Percentiles rank a stretch among this genome's conserved stretches.
phyloP scores from a whole-genome alignment of 2,888 invertebrate genomes.

The Neoascia interrupta region DNA sequence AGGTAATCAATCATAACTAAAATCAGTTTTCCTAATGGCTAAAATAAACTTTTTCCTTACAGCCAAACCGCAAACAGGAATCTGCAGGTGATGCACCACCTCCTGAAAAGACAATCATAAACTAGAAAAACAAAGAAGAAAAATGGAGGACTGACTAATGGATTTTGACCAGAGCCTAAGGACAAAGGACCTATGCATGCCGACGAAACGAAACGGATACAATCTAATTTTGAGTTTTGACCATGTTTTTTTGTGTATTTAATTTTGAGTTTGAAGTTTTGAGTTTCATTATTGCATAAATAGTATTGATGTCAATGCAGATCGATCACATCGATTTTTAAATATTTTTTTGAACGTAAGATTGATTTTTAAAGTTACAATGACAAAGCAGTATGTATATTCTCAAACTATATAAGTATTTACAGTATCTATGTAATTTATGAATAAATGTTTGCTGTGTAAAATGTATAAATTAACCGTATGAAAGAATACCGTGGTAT shows the following conservation, averaged over 20 bases:
- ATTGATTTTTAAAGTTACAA: too few species aligned
- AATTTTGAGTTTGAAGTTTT: constrained; percentile 31
- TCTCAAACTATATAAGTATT: constrained; percentile 16
- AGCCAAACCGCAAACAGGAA: constrained; percentile 63
- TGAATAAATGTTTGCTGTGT: neutral
- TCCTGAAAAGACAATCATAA: constrained; percentile 47
- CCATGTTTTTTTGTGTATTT: constrained; percentile 4
- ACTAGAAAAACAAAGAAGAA: neutral
- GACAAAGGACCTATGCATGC: constrained; percentile 46
- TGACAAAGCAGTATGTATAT: too few species aligned
- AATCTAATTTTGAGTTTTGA: constrained; percentile 19
- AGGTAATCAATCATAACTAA: constrained; percentile 80
- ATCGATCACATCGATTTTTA: constrained; percentile 53
- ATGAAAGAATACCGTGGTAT: neutral
- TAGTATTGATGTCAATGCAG: constrained; percentile 63
- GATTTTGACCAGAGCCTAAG: constrained; percentile 23
- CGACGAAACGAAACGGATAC: constrained; percentile 2
- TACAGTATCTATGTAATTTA: constrained; percentile 4
- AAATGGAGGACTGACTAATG: constrained; percentile 1
- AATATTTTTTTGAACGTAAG: constrained; percentile 40
- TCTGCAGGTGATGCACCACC: neutral
- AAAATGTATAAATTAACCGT: too few species aligned
- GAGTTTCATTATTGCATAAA: constrained; percentile 42
- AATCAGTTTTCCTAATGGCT: neutral
- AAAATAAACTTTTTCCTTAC: neutral